phyloP scores from a whole-genome alignment of 2,797 vertebrate genomes.

The Syndactyla subalaris region DNA sequence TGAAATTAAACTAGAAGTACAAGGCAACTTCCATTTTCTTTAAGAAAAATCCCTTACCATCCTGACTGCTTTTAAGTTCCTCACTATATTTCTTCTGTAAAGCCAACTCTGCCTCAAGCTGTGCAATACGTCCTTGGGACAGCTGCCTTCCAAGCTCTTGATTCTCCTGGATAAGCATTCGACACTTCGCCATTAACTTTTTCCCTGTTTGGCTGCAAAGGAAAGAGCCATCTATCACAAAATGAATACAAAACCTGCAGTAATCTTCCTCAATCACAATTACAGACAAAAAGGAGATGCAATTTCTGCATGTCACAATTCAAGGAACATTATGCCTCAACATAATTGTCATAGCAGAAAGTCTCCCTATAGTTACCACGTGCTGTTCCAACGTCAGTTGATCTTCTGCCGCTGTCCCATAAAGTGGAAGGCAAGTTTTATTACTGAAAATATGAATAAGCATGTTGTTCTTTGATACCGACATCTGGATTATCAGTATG shows the following conservation, averaged over 20 bases:
- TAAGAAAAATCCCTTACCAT: constrained; percentile 86
- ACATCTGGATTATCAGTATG: constrained; percentile 52
- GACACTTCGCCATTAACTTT: constrained; percentile 99
- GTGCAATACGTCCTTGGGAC: constrained; percentile 98
- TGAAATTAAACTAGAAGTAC: constrained; percentile 56
- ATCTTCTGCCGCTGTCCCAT: constrained; percentile 67
- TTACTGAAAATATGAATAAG: constrained; percentile 62
- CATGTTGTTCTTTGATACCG: constrained; percentile 32
- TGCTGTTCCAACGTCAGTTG: constrained; percentile 52
- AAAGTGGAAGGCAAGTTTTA: constrained; percentile 70
- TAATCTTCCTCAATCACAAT: constrained; percentile 67
- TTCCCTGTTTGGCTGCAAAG: constrained; percentile 99
- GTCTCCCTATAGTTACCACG: constrained; percentile 69
- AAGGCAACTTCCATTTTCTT: constrained; percentile 64
- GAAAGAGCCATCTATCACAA: constrained; percentile 98
- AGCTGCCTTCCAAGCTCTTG: constrained; percentile 98
- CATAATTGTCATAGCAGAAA: constrained; percentile 61
- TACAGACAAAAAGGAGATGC: constrained; percentile 50
- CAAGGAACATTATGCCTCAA: constrained; percentile 64
- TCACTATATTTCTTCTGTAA: constrained; percentile 99
- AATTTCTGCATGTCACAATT: constrained; percentile 60
- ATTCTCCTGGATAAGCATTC: constrained; percentile 99
- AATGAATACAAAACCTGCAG: constrained; percentile 79
- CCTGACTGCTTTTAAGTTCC: constrained; percentile 99
- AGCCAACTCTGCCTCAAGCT: constrained; percentile 98